Evolutionary conservation across 2,797 vertebrate species (phyloP).

Genomic region (Gallirallus australis): DNA sequence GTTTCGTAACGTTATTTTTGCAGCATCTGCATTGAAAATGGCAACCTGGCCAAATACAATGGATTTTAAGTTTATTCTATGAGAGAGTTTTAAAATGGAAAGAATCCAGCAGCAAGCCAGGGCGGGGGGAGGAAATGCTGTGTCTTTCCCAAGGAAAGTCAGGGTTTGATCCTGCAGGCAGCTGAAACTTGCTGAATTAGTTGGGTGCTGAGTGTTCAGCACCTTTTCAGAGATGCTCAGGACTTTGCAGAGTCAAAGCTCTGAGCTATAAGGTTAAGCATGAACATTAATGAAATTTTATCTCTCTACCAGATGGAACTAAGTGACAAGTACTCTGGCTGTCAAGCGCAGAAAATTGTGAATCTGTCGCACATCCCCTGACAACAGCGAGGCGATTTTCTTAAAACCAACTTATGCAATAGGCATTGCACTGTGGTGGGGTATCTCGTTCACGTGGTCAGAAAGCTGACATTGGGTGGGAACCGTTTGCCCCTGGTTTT

Average conservation of each 20-base stretch:
- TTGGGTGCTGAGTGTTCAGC: constrained; percentile 25
- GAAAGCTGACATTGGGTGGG: neutral
- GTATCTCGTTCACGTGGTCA: constrained; percentile 5
- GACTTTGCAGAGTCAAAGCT: constrained; percentile 47
- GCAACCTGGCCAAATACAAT: constrained; percentile 44
- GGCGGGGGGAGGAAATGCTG: neutral
- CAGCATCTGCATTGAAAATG: constrained; percentile 59
- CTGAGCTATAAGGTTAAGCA: constrained; percentile 67
- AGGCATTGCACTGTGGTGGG: neutral
- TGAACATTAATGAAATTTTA: constrained; percentile 71
- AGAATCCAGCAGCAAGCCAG: constrained; percentile 20
- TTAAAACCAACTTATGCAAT: constrained; percentile 53
- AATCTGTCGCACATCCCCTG: constrained; percentile 69
- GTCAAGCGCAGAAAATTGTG: constrained; percentile 61
- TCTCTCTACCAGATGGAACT: constrained; percentile 74
- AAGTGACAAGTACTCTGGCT: constrained; percentile 74
- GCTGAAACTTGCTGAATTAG: neutral
- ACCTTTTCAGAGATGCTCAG: constrained; percentile 27
- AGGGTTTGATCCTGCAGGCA: constrained; percentile 29
- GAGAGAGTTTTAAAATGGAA: constrained; percentile 52
- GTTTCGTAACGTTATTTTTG: constrained; percentile 49
- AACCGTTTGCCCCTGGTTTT: neutral
- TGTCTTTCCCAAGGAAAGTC: constrained; percentile 31
- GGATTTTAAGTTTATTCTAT: constrained; percentile 45
- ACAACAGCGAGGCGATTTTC: constrained; percentile 50